Conservation (phyloP, 2,888 invertebrate species). For the Drosophila monieri region DNA sequence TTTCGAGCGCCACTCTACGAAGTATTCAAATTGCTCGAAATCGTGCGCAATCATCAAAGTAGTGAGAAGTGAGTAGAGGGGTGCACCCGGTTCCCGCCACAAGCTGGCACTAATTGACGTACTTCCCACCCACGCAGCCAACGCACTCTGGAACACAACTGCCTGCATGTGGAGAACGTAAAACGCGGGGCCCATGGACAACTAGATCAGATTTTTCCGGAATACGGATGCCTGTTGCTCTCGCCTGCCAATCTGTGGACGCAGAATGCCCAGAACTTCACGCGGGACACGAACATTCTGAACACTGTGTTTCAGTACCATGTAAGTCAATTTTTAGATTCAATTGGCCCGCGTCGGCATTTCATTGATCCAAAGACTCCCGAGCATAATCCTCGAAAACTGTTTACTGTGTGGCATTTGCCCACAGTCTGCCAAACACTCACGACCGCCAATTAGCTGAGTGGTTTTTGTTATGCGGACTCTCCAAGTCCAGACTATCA, state of each 20-base stretch:
- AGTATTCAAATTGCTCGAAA: conserved; percentile 94
- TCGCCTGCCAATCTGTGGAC: conserved; percentile 98
- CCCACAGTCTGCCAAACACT: neutral
- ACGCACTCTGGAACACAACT: conserved; percentile 91
- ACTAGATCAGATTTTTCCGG: conserved; percentile 90
- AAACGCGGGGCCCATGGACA: conserved; percentile 85
- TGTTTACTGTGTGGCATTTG: neutral
- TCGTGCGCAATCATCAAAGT: conserved; percentile 90
- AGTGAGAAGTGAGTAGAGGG: conserved; percentile 75
- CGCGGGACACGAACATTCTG: conserved; percentile 91
- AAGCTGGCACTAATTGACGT: conserved; percentile 9
- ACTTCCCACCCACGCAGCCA: conserved; percentile 84
- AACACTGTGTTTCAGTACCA: conserved; percentile 93
- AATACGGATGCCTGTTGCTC: conserved; percentile 95
- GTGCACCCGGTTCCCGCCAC: neutral
- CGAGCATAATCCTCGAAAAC: neutral
- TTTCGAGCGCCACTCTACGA: conserved; percentile 95
- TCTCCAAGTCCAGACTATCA: conserved; percentile 11
- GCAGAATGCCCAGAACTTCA: conserved; percentile 91
- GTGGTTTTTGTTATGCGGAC: conserved; percentile 26
- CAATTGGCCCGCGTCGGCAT: neutral
- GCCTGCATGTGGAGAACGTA: conserved; percentile 93
- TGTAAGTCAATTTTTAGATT: conserved; percentile 84
- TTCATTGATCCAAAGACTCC: neutral
- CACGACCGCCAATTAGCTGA: neutral